Evolutionary conservation across 2,113 vertebrate genomes (phyloP).

Genomic region (Struthidea cinerea): DNA sequence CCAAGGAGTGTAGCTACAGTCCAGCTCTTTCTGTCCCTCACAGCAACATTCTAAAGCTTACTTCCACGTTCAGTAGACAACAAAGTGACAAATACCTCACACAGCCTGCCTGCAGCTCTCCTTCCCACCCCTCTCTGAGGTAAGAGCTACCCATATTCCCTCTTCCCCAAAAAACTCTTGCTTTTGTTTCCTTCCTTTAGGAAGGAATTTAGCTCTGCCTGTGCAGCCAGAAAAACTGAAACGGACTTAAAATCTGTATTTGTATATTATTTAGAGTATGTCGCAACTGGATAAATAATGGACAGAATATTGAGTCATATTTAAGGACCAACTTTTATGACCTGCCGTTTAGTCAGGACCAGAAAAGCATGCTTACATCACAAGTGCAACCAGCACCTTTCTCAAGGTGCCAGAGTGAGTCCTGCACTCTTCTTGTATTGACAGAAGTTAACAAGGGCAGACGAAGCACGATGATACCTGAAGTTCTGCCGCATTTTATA

Average conservation of each 20-base stretch:
- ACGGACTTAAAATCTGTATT: neutral
- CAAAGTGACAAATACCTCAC: neutral
- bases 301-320: neutral
- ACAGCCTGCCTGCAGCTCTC: neutral
- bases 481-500: neutral
- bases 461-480: accelerated
- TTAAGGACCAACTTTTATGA: neutral
- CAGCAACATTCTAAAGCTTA: neutral
- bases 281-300: neutral
- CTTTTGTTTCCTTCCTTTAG: neutral
- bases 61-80: accelerated
- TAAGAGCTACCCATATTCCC: neutral
- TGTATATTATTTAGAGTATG: neutral
- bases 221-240: neutral
- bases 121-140: neutral
- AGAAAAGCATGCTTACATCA: neutral
- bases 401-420: neutral
- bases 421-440: neutral
- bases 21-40: neutral
- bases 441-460: neutral
- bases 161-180: neutral
- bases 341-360: neutral
- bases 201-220: neutral
- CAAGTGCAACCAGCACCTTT: neutral
- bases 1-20: neutral